Base-by-base conservation (phyloP, 2,113 vertebrate genomes). In the Antennarius striatus region DNA sequence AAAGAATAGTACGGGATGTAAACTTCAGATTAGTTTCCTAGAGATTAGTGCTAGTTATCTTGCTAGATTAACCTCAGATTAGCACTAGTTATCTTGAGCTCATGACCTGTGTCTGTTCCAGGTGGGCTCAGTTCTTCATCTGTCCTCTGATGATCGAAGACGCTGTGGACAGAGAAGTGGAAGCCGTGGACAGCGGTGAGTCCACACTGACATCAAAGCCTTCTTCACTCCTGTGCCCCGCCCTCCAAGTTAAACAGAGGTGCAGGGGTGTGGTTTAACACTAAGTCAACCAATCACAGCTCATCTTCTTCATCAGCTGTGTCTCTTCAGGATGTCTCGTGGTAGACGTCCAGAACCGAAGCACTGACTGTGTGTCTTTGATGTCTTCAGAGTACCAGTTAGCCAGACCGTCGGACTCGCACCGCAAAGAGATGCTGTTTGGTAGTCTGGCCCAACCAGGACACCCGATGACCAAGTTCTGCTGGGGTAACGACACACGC, bases 91-190 rank as follows among this genome's bases (percentile, higher is more conserved):
- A 22, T 1, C 22, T 22, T 22, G 22, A 22, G 22, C 22, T 22
- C 22, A 22, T 22, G 22, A 22, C 16, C 10, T 53, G 12, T 64
- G 5, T 68, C 28, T 58, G 14, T 73, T 64, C 16, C 88, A 99
- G 98, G 74, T 99, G 98, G 98, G 96, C 96, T 36, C 97, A 99
- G 51, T 99, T 99, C 89, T 99, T 99, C 67, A 95, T 99, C 80
- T 94, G 96, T 58, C 98, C 98, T 0, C 90, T 99, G 62, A 97
- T 99, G 97, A 96, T 96, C 29, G 93, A 95, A 68, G 96, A 99
- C 67, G 95, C 97, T 13, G 93, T 99, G 75, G 96, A 97, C 83
- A 88, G 98, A 63, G 98, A 99, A 88, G 96, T 99, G 30, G 97
- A 99, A 83, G 96, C 96, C 10, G 96, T 99, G 67, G 98, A 99